These are phyloP conservation scores for Chroicocephalus ridibundus DNA, from an alignment of 2,113 vertebrate species.

Conservation along the genomic window DNA sequence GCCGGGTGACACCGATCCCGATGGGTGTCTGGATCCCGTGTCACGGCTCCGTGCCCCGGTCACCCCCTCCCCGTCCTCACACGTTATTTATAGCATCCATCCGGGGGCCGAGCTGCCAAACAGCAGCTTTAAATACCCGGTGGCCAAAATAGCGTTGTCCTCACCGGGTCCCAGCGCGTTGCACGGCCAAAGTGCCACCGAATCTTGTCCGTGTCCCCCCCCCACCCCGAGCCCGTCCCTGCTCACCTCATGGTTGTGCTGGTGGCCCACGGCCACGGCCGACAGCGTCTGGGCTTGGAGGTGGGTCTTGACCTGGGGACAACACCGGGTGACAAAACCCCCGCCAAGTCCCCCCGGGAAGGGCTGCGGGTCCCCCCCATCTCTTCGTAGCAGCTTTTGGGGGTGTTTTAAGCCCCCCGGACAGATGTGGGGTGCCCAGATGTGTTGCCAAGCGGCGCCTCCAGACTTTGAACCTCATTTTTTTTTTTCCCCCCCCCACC, in stretches of 20 bases:
- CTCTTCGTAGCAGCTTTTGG: background rate
- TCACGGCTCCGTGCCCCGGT: background rate
- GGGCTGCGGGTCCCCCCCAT: background rate
- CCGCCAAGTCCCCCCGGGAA: fast-evolving
- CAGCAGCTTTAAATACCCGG: background rate
- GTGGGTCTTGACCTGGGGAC: conserved; percentile 88
- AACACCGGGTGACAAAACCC: background rate
- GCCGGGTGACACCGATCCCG: background rate
- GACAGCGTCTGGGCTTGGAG: conserved; percentile 87
- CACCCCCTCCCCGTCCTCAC: background rate
- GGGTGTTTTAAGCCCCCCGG: background rate
- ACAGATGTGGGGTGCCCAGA: background rate
- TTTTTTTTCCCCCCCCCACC: background rate
- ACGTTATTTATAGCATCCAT: background rate
- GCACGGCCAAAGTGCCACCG: background rate
- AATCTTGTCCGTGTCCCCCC: background rate
- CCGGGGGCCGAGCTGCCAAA: background rate
- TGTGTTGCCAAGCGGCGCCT: background rate
- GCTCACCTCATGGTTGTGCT: conserved; percentile 91
- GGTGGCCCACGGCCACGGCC: conserved; percentile 86
- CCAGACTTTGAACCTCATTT: background rate
- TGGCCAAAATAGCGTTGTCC: background rate
- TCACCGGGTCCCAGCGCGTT: fast-evolving
- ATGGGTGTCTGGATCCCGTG: background rate
- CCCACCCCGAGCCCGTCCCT: background rate